Percentiles rank a stretch among this genome's conserved stretches.
These are phyloP conservation scores for Mamestra configurata DNA, from an alignment of 1,140 invertebrate genomes.

Conservation along the genomic window DNA sequence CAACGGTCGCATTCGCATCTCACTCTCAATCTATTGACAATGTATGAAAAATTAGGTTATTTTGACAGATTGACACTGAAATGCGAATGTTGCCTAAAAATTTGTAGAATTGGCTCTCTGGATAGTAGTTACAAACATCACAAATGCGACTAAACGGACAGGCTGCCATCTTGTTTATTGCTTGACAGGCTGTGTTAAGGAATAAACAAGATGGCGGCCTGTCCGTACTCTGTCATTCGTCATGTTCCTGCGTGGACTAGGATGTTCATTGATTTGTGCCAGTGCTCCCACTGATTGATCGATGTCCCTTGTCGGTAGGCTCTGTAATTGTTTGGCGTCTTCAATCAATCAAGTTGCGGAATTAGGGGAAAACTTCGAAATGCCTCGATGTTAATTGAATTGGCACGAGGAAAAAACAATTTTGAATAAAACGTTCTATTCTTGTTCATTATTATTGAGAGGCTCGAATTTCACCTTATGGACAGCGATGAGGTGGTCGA, in stretches of 20 bases:
- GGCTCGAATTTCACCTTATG: neutral
- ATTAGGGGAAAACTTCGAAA: neutral
- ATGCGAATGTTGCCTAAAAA: too few species aligned
- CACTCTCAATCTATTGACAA: too few species aligned
- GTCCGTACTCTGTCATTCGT: neutral
- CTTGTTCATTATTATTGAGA: neutral
- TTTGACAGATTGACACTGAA: too few species aligned
- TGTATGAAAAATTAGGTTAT: too few species aligned
- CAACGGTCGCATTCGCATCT: too few species aligned
- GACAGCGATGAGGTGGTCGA: too few species aligned
- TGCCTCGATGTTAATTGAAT: neutral
- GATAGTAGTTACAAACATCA: too few species aligned
- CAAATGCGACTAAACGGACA: too few species aligned
- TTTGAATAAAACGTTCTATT: neutral
- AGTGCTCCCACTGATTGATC: neutral
- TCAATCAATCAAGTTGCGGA: slow-evolving; percentile 6
- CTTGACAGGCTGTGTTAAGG: too few species aligned
- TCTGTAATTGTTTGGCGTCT: slow-evolving; percentile 8
- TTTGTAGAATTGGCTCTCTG: too few species aligned
- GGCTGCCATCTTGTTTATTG: neutral
- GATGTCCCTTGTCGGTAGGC: neutral
- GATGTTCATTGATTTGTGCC: neutral
- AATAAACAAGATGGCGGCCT: neutral
- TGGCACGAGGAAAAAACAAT: neutral
- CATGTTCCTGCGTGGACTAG: neutral